Evolutionary conservation across 2,888 invertebrate species (phyloP), one percentile per base, ranked within the genome.

Genomic region (Trisateles emortualis): DNA sequence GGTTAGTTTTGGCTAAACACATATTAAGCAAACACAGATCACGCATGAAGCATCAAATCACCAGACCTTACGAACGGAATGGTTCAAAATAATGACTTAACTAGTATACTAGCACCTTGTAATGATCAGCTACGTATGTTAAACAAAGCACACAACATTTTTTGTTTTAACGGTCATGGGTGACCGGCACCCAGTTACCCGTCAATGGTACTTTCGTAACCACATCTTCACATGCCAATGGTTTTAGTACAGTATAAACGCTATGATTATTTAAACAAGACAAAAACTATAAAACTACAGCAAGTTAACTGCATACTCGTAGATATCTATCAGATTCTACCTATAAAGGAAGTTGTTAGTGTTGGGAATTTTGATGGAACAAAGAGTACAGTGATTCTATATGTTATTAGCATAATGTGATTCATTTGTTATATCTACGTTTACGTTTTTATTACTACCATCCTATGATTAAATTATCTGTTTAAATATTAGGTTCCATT

Each of bases 41-140:
- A 52, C 45, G 50, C 41, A 48, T 24, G 10, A 33, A 55, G 44
- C 42, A 36, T 36, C 24, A 35, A 49, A 55, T 17, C 41, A 62
- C 1, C 30, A 6, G 29, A 57, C 29, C 42, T 50, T 49, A 24
- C 41, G 24, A 40, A 59, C 46, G 64, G 52, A 62, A 68, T 62
- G 55, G 55, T 59, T 65, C 38, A 59, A 51, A 63, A 70, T 78
- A 78, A 79, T 76, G 55, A 76, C 77, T 76, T 79, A 76, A 78
- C 74, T 74, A 68, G 64, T 68, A 62, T 69, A 56, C 67, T 54
- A 48, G 66, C 64, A 68, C 68, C 53, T 64, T 45, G 48, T 80
- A 81, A 81, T 77, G 49, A 69, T 58, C 56, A 58, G 53, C 59
- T 72, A 56, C 55, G 44, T 56, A 58, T 57, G 58, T 73, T 66